Percentiles rank a stretch among this genome's conserved stretches.
Evolutionary conservation across 2,113 vertebrate genomes (phyloP).

Genomic region (Poecile atricapillus): DNA sequence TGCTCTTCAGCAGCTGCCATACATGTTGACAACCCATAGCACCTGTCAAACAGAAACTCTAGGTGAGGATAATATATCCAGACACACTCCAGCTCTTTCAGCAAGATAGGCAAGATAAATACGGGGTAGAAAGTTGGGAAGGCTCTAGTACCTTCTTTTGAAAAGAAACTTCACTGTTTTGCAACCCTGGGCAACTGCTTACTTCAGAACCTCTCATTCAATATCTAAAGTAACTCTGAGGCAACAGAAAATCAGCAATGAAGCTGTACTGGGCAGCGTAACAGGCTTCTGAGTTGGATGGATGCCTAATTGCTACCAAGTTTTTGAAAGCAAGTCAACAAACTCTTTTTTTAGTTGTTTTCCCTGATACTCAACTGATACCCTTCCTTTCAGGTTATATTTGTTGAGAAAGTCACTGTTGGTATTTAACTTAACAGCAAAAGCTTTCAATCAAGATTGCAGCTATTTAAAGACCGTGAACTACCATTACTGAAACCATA

Average conservation of each 20-base stretch:
- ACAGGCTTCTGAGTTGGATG: not conserved
- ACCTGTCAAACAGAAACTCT: not conserved
- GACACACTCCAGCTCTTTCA: not conserved
- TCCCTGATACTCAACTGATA: not conserved
- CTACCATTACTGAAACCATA: not conserved
- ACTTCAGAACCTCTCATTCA: not conserved
- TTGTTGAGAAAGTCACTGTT: not conserved
- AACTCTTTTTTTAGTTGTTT: not conserved
- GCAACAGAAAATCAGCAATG: not conserved
- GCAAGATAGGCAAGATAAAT: not conserved
- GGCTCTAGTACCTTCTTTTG: not conserved
- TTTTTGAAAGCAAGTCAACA: not conserved
- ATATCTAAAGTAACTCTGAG: not conserved
- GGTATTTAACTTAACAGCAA: not conserved
- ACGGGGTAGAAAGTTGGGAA: not conserved
- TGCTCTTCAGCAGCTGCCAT: not conserved
- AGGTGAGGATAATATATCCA: not conserved
- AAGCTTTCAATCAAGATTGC: not conserved
- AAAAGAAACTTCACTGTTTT: not conserved
- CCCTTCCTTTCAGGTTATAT: not conserved
- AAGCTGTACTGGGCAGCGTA: fast-evolving
- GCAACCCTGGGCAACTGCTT: not conserved
- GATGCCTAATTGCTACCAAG: not conserved
- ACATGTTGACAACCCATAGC: not conserved
- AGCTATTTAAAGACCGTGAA: not conserved